These are phyloP conservation scores for Serinus canaria DNA, from an alignment of 2,113 vertebrate species.

Conservation along the genomic window DNA sequence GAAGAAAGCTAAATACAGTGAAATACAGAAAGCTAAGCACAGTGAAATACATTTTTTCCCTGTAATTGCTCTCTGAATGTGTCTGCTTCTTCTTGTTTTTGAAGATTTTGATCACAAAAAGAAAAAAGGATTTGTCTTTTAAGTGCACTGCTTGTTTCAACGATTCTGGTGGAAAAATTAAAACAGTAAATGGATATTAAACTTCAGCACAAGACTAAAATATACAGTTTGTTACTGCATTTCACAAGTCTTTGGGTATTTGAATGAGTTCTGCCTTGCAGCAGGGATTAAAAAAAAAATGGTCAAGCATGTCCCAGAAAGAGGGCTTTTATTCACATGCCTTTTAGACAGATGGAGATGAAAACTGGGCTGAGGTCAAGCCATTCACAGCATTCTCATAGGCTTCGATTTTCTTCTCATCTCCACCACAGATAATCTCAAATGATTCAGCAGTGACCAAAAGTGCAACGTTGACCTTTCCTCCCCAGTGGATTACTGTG, in stretches of 20 bases:
- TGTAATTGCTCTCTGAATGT: background rate
- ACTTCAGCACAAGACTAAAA: slow-evolving; percentile 5
- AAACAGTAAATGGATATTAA: background rate
- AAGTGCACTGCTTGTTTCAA: background rate
- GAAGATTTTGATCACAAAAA: background rate
- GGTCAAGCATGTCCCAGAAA: slow-evolving; percentile 32
- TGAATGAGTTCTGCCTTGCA: slow-evolving; percentile 63
- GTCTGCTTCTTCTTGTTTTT: background rate
- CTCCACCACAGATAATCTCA: slow-evolving; percentile 73
- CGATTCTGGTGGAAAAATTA: background rate
- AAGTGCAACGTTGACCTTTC: slow-evolving; percentile 79
- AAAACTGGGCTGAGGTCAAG: slow-evolving; percentile 78
- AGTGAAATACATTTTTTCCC: background rate
- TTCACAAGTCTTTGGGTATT: background rate
- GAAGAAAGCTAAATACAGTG: background rate
- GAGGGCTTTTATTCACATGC: slow-evolving; percentile 57
- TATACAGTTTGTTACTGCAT: background rate
- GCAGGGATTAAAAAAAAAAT: slow-evolving; percentile 45
- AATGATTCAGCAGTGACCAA: slow-evolving; percentile 80
- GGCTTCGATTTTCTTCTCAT: slow-evolving; percentile 76
- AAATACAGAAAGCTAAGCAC: background rate
- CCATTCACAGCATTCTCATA: slow-evolving; percentile 74
- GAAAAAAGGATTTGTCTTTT: background rate
- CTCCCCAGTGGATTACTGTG: slow-evolving; percentile 73
- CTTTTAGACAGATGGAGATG: slow-evolving; percentile 74